These are phyloP conservation scores for Cottoperca gobio DNA, from an alignment of 2,797 vertebrate species.

Conservation along the genomic window DNA sequence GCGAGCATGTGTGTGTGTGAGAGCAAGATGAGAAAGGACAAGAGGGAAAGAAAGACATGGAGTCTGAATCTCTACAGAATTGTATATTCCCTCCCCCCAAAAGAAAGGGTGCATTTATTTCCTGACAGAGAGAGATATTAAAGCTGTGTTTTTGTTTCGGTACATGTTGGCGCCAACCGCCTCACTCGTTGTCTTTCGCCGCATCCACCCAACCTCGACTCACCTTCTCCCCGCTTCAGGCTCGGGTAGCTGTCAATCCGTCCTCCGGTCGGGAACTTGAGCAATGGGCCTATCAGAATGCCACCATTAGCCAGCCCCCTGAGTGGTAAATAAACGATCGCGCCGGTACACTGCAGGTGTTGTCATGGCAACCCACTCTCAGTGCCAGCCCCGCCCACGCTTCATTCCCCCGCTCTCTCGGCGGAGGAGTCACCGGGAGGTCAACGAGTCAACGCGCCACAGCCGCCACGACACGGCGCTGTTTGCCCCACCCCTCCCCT, in stretches of 20 bases:
- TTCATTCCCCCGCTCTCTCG: constrained; percentile 83
- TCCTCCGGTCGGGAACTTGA: constrained; percentile 79
- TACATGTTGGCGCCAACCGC: constrained; percentile 19
- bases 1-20: constrained; percentile 20
- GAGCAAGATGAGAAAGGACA: constrained; percentile 17
- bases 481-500: constrained; percentile 44
- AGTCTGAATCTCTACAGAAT: not conserved
- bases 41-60: constrained; percentile 1
- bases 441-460: constrained; percentile 80
- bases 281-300: constrained; percentile 85
- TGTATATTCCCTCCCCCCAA: not conserved
- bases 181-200: constrained; percentile 28
- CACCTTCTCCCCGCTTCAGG: constrained; percentile 78
- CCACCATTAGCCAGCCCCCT: constrained; percentile 86
- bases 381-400: constrained; percentile 80
- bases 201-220: constrained; percentile 63
- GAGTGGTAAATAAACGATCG: constrained; percentile 92
- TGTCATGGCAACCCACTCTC: constrained; percentile 90
- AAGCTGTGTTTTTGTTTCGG: constrained; percentile 43
- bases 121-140: not conserved
- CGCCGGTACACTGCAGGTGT: constrained; percentile 93
- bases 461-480: constrained; percentile 74
- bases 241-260: constrained; percentile 81
- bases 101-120: not conserved
- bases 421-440: constrained; percentile 93